Base-by-base conservation (phyloP, 1,140 invertebrate genomes). In the Drosophila bocqueti region DNA sequence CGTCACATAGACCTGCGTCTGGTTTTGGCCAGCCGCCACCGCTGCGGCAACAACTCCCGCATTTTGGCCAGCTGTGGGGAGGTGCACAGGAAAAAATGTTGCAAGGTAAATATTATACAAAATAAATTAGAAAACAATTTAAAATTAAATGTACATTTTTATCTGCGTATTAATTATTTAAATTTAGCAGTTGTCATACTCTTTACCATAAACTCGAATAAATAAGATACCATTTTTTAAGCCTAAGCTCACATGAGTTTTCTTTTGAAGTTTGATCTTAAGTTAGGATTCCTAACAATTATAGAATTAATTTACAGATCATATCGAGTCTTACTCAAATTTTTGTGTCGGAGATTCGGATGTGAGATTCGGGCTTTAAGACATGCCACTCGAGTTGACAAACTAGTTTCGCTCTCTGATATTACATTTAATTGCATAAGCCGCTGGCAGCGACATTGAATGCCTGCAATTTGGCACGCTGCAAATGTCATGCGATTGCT, bases 1-100 rank as follows among this genome's bases (percentile, higher is more conserved):
- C 4, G 96, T 97, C 83, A 97, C 96, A 82, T 96, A 96, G 3
- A 97, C 93, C 18, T 85, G 75, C 15, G 81, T 82, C 55, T 92
- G 89, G 50, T 92, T 92, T 80, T 81, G 71, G 18, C 91, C 81
- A 26, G 87, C 66, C 7, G 86, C 86, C 46, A 85, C 83, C 2
- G 86, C 79, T 0, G 86, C 79, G 7, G 85, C 86, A 38, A 85
- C 82, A 43, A 83, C 79, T 38, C 79, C 85, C 18, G 78, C 66
- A 71, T 86, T 83, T 78, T 92, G 91, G 5, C 43, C 80, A 65
- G 46, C 91, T 92, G 69, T 18, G 16, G 68, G 81, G 29, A 60
- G 31, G 26, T 36, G 40, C 54, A 57, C 54, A 57, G 4, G 9
- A n/a, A 40, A 2, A 40, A 57, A 57, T 31, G 6, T 24, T 3